Percentiles rank a stretch among this genome's conserved stretches.
These are phyloP conservation scores for Otolemur crassicaudatus DNA, from an alignment of 2,797 vertebrate genomes.

Conservation along the genomic window DNA sequence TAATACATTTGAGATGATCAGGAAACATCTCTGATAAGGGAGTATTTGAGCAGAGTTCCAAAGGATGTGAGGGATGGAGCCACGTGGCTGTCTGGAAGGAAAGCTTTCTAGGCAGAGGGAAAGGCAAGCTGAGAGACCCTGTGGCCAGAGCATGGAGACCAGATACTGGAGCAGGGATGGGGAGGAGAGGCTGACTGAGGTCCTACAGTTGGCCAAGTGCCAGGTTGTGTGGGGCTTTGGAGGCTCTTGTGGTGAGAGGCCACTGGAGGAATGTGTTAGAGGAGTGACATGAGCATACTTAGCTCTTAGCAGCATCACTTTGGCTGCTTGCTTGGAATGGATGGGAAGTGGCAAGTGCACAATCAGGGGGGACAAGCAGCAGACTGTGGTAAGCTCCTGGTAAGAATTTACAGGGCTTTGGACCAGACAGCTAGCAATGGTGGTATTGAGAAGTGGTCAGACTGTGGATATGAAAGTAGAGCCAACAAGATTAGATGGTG, in stretches of 20 bases:
- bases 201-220: neutral
- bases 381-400: neutral
- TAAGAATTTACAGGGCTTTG: neutral
- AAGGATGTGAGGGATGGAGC: neutral
- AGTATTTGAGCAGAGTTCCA: neutral
- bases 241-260: conserved; percentile 12
- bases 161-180: neutral
- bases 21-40: neutral
- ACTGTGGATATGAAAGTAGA: neutral
- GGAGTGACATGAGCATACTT: neutral
- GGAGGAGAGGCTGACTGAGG: neutral
- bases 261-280: neutral
- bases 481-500: neutral
- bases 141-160: neutral
- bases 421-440: neutral
- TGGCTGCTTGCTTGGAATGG: neutral
- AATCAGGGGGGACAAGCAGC: neutral
- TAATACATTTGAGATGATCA: neutral
- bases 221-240: neutral
- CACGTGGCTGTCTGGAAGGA: neutral
- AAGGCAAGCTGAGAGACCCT: neutral
- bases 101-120: neutral
- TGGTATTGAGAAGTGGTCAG: neutral
- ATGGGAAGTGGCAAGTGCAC: neutral
- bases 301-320: neutral